A percentile compares a stretch with the other conserved stretches of the same genome.
Conservation (phyloP, 2,888 invertebrate species). For the Lordiphosa andalusiaca region DNA sequence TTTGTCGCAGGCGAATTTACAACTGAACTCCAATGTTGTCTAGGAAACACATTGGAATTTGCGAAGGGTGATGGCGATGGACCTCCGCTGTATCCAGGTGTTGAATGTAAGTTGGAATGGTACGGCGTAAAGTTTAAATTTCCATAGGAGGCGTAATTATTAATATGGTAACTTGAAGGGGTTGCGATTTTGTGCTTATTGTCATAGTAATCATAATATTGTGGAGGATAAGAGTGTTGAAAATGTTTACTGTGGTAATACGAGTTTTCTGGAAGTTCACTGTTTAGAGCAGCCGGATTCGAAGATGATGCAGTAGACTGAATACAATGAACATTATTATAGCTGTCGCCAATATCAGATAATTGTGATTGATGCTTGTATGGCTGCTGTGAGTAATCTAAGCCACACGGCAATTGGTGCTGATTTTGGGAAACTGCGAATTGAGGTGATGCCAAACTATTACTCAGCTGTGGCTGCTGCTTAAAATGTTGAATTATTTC, state of each 20-base stretch:
- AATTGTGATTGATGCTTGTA: conserved; percentile 59
- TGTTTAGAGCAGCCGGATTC: conserved; percentile 41
- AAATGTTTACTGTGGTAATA: conserved; percentile 60
- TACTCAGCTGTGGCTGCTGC: conserved; percentile 20
- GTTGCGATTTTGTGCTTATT: conserved; percentile 64
- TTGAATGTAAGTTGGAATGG: conserved; percentile 67
- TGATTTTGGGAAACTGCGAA: conserved; percentile 13
- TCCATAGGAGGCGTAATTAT: conserved; percentile 71
- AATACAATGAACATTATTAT: conserved; percentile 51
- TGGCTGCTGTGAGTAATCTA: conserved; percentile 29
- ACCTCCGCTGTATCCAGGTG: conserved; percentile 56
- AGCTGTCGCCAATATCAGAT: conserved; percentile 39
- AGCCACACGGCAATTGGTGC: conserved; percentile 31
- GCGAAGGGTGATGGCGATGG: conserved; percentile 60
- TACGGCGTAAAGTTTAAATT: conserved; percentile 74
- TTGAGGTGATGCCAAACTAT: conserved; percentile 7
- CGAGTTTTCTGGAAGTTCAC: conserved; percentile 48
- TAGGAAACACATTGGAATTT: conserved; percentile 61
- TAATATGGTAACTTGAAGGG: conserved; percentile 66
- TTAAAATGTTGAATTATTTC: conserved; percentile 25
- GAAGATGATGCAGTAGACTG: conserved; percentile 47
- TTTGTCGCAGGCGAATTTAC: conserved; percentile 52
- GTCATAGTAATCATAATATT: conserved; percentile 69
- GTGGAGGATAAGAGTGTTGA: conserved; percentile 63
- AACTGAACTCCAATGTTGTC: conserved; percentile 62